Percentiles rank a stretch among this genome's conserved stretches.
Conservation (phyloP, 2,797 vertebrate species). For the Tragelaphus oryx region DNA sequence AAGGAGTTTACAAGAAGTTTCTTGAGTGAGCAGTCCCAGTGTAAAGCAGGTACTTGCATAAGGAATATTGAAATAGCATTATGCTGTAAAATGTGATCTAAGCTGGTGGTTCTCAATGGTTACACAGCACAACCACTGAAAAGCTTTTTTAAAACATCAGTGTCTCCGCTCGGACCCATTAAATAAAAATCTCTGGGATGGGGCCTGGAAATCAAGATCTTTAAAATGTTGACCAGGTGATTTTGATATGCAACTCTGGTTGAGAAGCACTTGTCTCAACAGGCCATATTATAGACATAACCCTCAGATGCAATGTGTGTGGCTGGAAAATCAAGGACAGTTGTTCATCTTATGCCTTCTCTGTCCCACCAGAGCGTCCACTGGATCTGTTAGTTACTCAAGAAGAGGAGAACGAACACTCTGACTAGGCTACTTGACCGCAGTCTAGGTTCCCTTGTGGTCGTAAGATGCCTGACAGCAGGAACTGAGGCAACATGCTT, state of each 20-base stretch:
- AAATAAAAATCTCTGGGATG: conserved; percentile 18
- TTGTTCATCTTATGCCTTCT: background rate
- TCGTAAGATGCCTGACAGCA: background rate
- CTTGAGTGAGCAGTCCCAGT: background rate
- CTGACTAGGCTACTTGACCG: background rate
- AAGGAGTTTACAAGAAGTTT: conserved; percentile 8
- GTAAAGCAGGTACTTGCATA: background rate
- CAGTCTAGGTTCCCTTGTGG: background rate
- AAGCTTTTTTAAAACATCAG: conserved; percentile 40
- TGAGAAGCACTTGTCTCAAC: background rate
- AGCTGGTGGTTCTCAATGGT: background rate
- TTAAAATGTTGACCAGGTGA: background rate
- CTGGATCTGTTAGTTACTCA: background rate
- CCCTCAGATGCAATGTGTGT: background rate
- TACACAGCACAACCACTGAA: background rate
- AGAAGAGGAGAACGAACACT: background rate
- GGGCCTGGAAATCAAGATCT: background rate
- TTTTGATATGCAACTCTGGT: background rate
- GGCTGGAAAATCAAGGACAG: background rate
- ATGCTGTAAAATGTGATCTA: conserved; percentile 13
- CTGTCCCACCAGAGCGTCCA: background rate
- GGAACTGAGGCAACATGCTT: background rate
- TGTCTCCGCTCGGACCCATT: background rate
- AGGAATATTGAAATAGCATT: conserved; percentile 21
- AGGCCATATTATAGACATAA: background rate